phyloP scores from a whole-genome alignment of 2,797 vertebrate species.

The Acanthopagrus latus region DNA sequence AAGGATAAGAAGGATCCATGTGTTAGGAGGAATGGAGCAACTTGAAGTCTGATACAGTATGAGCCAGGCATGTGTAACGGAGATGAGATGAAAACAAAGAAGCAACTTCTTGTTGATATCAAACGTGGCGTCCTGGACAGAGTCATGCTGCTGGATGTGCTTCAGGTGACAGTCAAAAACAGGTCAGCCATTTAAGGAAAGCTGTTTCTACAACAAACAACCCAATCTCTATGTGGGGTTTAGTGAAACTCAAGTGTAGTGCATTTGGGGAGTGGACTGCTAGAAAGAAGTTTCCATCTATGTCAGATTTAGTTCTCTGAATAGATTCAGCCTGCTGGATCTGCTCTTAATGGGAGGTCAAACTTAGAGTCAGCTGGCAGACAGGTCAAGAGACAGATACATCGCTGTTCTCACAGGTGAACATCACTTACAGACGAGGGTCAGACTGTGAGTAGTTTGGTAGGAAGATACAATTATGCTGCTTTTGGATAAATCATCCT shows the following conservation, averaged over 20 bases:
- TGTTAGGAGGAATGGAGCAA: background rate
- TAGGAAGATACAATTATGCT: background rate
- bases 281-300: background rate
- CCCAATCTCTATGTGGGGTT: conserved; percentile 1
- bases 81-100: conserved; percentile 8
- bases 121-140: conserved; percentile 27
- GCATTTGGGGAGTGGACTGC: background rate
- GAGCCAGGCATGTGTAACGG: background rate
- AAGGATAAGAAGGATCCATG: background rate
- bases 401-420: conserved; percentile 7
- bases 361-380: background rate
- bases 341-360: background rate
- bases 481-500: background rate
- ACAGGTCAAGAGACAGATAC: conserved; percentile 20
- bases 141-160: conserved; percentile 24
- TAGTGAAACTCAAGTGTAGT: background rate
- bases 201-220: conserved; percentile 8
- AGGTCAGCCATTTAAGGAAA: conserved; percentile 39
- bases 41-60: background rate
- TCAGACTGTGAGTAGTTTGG: background rate
- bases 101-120: conserved; percentile 31
- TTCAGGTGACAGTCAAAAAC: conserved; percentile 9
- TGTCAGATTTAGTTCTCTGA: conserved; percentile 15
- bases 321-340: conserved; percentile 19
- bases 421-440: background rate